phyloP scores from a whole-genome alignment of 2,888 invertebrate genomes.

The Tethea ocularis region DNA sequence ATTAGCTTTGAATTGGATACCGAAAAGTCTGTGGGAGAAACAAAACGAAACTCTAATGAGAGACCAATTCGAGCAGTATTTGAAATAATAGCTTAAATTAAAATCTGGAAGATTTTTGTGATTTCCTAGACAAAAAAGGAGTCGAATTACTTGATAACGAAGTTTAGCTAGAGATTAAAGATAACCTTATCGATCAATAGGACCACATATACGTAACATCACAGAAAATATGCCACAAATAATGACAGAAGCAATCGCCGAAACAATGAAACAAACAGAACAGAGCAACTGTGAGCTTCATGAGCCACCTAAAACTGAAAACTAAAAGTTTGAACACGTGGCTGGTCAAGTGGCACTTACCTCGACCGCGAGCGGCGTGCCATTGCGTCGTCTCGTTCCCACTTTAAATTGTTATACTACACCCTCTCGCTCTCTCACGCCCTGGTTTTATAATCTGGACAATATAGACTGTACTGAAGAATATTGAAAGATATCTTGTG shows the following conservation, averaged over 20 bases:
- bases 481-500: conserved; percentile 18
- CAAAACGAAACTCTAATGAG: neutral
- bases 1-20: neutral
- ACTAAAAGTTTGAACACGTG: conserved; percentile 75
- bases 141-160: neutral
- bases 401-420: conserved; percentile 68
- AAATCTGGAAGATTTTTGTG: neutral
- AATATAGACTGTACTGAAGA: conserved; percentile 27
- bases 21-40: neutral
- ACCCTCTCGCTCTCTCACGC: conserved; percentile 79
- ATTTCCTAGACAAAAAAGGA: neutral
- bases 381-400: conserved; percentile 80
- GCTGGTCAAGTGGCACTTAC: conserved; percentile 75
- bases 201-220: conserved; percentile 4
- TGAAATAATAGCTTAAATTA: neutral
- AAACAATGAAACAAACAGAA: conserved; percentile 36
- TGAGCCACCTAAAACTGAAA: conserved; percentile 48
- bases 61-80: neutral
- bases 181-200: neutral
- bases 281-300: conserved; percentile 31
- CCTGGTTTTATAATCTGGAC: conserved; percentile 57
- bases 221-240: conserved; percentile 21
- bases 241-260: conserved; percentile 34
- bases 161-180: neutral
- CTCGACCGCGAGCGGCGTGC: conserved; percentile 70